These are phyloP conservation scores for Drosophila pseudotalamancana DNA, from an alignment of 2,888 invertebrate species.

Conservation along the genomic window DNA sequence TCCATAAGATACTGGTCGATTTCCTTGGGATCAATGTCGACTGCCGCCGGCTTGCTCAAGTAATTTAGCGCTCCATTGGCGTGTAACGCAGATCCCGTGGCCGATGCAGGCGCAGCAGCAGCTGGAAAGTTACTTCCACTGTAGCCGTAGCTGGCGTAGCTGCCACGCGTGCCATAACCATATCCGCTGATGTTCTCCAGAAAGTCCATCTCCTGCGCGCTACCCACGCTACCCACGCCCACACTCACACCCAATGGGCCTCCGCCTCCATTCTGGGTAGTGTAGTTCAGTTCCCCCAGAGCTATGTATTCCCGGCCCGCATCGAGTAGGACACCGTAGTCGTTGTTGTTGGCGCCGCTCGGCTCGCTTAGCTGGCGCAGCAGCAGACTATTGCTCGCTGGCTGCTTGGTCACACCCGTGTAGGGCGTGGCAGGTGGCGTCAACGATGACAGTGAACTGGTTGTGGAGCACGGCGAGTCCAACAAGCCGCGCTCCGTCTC, in stretches of 20 bases:
- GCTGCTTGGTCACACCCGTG: slow-evolving; percentile 26
- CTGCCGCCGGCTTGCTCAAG: slow-evolving; percentile 55
- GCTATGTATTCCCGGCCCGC: slow-evolving; percentile 76
- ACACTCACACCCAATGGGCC: slow-evolving; percentile 2
- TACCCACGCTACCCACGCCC: slow-evolving; percentile 4
- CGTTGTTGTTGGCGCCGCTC: slow-evolving; percentile 35
- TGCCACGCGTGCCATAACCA: slow-evolving; percentile 42
- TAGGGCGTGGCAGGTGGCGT: slow-evolving; percentile 84
- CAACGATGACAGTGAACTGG: slow-evolving; percentile 81
- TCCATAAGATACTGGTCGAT: slow-evolving; percentile 84
- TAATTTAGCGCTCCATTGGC: slow-evolving; percentile 83
- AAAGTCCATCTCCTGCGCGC: slow-evolving; percentile 62
- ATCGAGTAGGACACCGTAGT: slow-evolving; percentile 76
- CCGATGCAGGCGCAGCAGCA: slow-evolving; percentile 10
- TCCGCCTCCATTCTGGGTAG: slow-evolving; percentile 18
- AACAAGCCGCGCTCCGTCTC: slow-evolving; percentile 68
- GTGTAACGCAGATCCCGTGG: slow-evolving; percentile 72
- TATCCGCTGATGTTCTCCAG: slow-evolving; percentile 64
- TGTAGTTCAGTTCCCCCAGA: slow-evolving; percentile 67
- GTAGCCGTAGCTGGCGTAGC: slow-evolving; percentile 30
- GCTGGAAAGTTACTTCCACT: slow-evolving; percentile 14
- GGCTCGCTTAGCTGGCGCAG: slow-evolving; percentile 72
- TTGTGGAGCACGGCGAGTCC: slow-evolving; percentile 83
- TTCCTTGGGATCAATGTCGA: slow-evolving; percentile 83
- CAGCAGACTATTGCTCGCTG: slow-evolving; percentile 45